Evolutionary conservation across 2,888 invertebrate species (phyloP).

Genomic region (Synergus japonicus): DNA sequence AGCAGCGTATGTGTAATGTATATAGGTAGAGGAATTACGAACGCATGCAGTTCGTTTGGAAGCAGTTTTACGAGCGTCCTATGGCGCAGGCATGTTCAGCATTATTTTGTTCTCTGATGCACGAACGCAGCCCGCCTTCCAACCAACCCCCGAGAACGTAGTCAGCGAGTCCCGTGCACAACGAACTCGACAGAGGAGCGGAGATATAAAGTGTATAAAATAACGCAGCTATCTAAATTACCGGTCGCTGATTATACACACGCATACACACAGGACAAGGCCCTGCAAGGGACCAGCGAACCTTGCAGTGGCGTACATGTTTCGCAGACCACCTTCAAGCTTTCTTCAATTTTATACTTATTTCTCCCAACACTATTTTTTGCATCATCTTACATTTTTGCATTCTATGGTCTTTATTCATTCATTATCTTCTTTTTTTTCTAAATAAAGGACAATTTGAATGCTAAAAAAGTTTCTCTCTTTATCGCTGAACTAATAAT

Average conservation of each 20-base stretch:
- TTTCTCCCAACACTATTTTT: not conserved
- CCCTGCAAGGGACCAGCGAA: not conserved
- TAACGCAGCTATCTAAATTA: slow-evolving; percentile 70
- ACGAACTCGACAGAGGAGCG: slow-evolving; percentile 52
- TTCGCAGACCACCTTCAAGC: not conserved
- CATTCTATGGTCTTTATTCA: not conserved
- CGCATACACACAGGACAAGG: slow-evolving; percentile 11
- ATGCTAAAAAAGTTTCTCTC: not conserved
- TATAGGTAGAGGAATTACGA: slow-evolving; percentile 65
- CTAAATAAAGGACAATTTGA: too few relatives aligned
- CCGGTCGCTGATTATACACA: slow-evolving; percentile 59
- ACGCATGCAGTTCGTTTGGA: slow-evolving; percentile 71
- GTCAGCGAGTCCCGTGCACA: slow-evolving; percentile 46
- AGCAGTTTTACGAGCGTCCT: slow-evolving; percentile 71
- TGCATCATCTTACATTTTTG: not conserved
- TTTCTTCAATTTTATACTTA: not conserved
- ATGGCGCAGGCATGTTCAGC: slow-evolving; percentile 61
- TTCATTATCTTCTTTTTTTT: too few relatives aligned
- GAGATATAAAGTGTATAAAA: slow-evolving; percentile 64
- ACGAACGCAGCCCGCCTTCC: slow-evolving; percentile 47
- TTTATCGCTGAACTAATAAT: not conserved
- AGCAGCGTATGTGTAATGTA: slow-evolving; percentile 50
- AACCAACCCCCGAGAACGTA: slow-evolving; percentile 50
- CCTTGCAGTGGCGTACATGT: not conserved
- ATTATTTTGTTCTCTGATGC: slow-evolving; percentile 67